These are phyloP conservation scores for Globodera ellingtonae DNA, from an alignment of 1,140 invertebrate species.

Conservation along the genomic window DNA sequence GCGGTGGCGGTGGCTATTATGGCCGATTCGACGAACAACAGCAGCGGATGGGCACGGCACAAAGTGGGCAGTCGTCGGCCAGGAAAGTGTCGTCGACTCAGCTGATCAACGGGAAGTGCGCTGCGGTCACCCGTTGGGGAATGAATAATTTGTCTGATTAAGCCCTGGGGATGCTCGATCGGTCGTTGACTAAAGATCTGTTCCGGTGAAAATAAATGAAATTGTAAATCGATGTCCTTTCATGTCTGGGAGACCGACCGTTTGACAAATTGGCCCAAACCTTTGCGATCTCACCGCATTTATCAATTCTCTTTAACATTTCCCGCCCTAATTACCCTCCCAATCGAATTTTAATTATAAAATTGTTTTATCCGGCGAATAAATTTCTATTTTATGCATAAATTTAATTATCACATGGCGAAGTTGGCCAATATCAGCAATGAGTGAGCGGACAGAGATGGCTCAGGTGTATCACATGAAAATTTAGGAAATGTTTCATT, in stretches of 20 bases:
- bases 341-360: neutral
- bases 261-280: neutral
- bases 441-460: neutral
- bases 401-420: neutral
- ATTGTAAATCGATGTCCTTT: neutral
- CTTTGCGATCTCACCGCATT: neutral
- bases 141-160: neutral
- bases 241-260: too few species aligned
- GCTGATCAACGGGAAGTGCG: neutral
- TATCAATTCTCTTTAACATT: neutral
- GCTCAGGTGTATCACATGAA: too few species aligned
- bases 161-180: neutral
- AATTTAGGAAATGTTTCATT: too few species aligned
- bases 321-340: neutral
- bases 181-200: neutral
- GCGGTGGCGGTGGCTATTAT: constrained; percentile 10
- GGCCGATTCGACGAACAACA: neutral
- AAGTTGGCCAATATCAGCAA: neutral
- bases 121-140: neutral
- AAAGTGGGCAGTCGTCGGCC: neutral
- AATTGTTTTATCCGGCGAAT: neutral
- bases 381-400: constrained; percentile 24
- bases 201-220: neutral
- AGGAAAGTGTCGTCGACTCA: neutral
- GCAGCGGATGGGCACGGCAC: constrained; percentile 5